Evolutionary conservation across 2,797 vertebrate genomes (phyloP), one percentile per base, ranked within the genome.

Genomic region (Galagoides demidoff): DNA sequence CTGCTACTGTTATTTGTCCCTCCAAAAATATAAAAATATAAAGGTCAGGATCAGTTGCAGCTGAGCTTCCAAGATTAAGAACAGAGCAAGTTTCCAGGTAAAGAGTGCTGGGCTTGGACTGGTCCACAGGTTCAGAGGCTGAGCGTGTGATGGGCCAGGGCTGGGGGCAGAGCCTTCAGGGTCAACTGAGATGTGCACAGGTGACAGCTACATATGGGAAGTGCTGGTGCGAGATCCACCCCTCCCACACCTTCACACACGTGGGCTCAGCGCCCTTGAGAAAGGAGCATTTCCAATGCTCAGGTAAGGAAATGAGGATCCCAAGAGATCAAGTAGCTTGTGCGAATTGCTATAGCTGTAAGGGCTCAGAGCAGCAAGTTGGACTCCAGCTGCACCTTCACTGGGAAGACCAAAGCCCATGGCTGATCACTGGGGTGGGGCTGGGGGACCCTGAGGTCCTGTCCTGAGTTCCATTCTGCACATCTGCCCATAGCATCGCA

Each of bases 41-140:
- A 43, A 45, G 57, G 11, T 11, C 13, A 29, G 68, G 66, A 17
- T 11, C 1, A 14, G 7, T 0, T 20, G 27, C 20, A 55, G 39
- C 43, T 20, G 7, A 49, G 55, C 25, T 7, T 19, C n/a, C 25
- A 3, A 17, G 59, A 20, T 1, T 23, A 17, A 16, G 71, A 23
- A 29, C 37, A 52, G 71, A n/a, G 39, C 37, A 61, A 20, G 57
- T 57, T 11, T 16, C 22, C 12, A 13, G 11, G 11, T n/a, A 13
- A 55, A 31, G 20, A 16, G 29, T 1, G 22, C 29, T 14, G 3
- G 39, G 71, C 14, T 55, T 11, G 13, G 63, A 64, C 31, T 34
- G 39, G 57, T 14, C 39, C 57, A 3, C 22, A 25, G 20, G 31
- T 22, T 3, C 1, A 0, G 3, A 31, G 14, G 20, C 57, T 0